Conservation (phyloP, 35 echinoderm and acorn worm species). For the Lytechinus pictus region DNA sequence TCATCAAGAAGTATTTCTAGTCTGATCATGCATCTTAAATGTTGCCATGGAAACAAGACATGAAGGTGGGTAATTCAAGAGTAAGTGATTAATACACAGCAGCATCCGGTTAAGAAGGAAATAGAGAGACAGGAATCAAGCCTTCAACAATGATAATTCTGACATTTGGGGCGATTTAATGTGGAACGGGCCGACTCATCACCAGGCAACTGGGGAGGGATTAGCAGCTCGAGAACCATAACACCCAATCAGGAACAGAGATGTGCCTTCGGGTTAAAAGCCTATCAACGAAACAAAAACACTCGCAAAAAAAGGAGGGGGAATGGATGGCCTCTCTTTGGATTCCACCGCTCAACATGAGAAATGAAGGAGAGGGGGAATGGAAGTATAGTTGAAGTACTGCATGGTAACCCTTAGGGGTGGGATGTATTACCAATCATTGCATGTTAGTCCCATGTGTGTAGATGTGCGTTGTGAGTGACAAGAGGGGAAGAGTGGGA, state of each 20-base stretch:
- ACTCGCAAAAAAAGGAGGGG: not conserved
- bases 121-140: constrained; percentile 13
- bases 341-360: not conserved
- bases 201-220: constrained; percentile 46
- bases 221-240: constrained; percentile 22
- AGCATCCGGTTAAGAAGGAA: constrained; percentile 16
- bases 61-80: constrained; percentile 11
- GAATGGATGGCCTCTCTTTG: not conserved
- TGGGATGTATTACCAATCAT: constrained; percentile 19
- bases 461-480: constrained; percentile 7
- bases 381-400: not conserved
- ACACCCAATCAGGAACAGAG: constrained; percentile 54
- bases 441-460: constrained; percentile 7
- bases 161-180: constrained; percentile 43
- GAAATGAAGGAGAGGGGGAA: not conserved
- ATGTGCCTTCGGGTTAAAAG: constrained; percentile 11
- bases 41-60: not conserved
- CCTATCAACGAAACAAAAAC: constrained; percentile 17
- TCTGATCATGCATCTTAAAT: not conserved
- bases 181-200: constrained; percentile 23
- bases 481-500: not conserved
- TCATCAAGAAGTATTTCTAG: not conserved
- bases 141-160: constrained; percentile 31
- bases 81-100: not conserved
- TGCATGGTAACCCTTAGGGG: not conserved